phyloP scores from a whole-genome alignment of 2,888 invertebrate species.

The Eutolmus rufibarbis region DNA sequence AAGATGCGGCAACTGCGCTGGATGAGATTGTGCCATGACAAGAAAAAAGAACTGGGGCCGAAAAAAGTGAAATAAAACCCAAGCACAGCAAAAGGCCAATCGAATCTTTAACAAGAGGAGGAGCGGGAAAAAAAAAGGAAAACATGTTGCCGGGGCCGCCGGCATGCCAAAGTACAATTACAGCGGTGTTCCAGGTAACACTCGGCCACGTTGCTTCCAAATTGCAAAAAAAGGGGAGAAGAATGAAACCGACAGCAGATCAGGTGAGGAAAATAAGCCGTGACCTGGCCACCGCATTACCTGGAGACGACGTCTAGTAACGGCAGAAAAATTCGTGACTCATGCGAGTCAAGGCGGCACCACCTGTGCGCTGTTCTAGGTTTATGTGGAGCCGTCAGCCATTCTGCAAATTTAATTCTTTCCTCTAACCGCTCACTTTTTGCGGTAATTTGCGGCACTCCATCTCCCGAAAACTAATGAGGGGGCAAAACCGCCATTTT shows the following conservation, averaged over 20 bases:
- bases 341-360: background rate
- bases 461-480: background rate
- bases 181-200: background rate
- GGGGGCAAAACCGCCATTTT: background rate
- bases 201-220: background rate
- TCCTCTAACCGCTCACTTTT: background rate
- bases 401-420: slow-evolving; percentile 1
- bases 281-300: background rate
- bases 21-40: background rate
- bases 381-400: background rate
- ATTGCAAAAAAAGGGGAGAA: background rate
- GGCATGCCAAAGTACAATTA: background rate
- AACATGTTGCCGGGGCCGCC: background rate
- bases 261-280: background rate
- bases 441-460: background rate
- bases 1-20: background rate
- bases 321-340: background rate
- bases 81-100: slow-evolving; percentile 5
- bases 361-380: background rate
- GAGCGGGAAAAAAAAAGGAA: background rate
- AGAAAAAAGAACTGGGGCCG: background rate
- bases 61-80: background rate
- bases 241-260: background rate
- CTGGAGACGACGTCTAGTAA: background rate
- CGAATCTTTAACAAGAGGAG: background rate